phyloP scores from a whole-genome alignment of 2,888 invertebrate species.

The Oxytorus armatus region DNA sequence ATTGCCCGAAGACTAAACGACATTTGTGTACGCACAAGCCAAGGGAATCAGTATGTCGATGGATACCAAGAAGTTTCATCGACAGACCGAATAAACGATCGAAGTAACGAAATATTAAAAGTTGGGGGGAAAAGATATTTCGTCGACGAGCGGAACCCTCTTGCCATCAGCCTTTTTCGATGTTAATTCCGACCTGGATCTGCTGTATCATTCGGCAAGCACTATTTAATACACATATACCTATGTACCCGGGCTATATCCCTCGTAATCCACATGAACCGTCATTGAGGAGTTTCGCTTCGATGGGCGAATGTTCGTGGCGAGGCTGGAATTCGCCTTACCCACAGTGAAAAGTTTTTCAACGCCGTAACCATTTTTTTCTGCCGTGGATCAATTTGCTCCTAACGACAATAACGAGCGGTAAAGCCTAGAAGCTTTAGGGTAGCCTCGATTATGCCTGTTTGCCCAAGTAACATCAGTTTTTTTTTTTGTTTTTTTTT shows the following conservation, averaged over 20 bases:
- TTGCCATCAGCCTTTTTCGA: constrained; percentile 26
- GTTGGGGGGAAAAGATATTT: constrained; percentile 3
- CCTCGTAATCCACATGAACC: constrained; percentile 29
- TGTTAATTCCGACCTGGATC: constrained; percentile 39
- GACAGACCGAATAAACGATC: constrained; percentile 10
- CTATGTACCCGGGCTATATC: constrained; percentile 2
- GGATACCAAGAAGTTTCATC: constrained; percentile 15
- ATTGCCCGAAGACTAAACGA: background rate
- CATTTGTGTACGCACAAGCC: background rate
- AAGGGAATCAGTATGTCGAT: constrained; percentile 1
- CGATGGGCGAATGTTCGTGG: constrained; percentile 12
- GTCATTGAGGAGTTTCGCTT: constrained; percentile 19
- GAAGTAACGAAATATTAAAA: constrained; percentile 13
- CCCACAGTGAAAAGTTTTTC: constrained; percentile 53
- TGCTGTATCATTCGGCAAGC: constrained; percentile 4
- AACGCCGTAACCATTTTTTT: constrained; percentile 26
- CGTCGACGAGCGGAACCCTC: background rate
- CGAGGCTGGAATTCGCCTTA: constrained; percentile 17
- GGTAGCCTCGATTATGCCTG: constrained; percentile 11
- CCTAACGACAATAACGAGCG: constrained; percentile 13
- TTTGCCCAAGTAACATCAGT: constrained; percentile 34
- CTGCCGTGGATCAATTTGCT: constrained; percentile 29
- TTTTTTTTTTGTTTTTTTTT: constrained; percentile 20
- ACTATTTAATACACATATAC: background rate
- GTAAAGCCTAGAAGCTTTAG: constrained; percentile 6